Evolutionary conservation across 2,888 invertebrate species (phyloP), one percentile per base, ranked within the genome.

Genomic region (Hydraecia micacea): DNA sequence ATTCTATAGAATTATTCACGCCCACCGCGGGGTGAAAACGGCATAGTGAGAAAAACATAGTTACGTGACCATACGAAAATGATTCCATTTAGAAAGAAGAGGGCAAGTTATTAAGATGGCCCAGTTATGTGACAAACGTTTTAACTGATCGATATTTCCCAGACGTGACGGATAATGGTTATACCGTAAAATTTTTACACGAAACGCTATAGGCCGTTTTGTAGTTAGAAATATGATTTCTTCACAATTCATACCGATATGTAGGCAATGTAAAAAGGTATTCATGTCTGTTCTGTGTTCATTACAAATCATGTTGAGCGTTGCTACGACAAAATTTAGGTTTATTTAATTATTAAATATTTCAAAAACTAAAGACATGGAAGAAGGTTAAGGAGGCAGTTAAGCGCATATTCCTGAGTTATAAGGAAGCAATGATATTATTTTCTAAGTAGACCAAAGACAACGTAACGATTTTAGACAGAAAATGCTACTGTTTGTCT

Each of bases 1-100:
- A 85, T 88, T 82, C 79, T 76, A 88, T 80, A 77, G 75, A 80
- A 87, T 86, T 87, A 80, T 88, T 68, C 71, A 88, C 84, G 87
- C 75, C 65, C 80, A 73, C 73, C 70, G 73, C 81, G 79, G 85
- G 82, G 81, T 83, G 87, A 83, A 84, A 88, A 84, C 79, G 77
- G 63, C 55, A 79, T 63, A 79, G 73, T 73, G 79, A 83, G 82
- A 85, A 87, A 86, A 81, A 83, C 83, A 75, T 75, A 49, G 79
- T 80, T 90, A 90, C 90, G 90, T 90, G 90, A 90, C 89, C 80
- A 87, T 88, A 87, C 70, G 80, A 85, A 81, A 84, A 86, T 84
- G 82, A 81, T 79, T 80, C 83, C 88, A 88, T 87, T 83, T 83
- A 69, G 77, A 73, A 36, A 60, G 70, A 81, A 49, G 76, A 77